These are phyloP conservation scores for Lepisosteus oculatus DNA, from an alignment of 2,113 vertebrate genomes.

Conservation along the genomic window DNA sequence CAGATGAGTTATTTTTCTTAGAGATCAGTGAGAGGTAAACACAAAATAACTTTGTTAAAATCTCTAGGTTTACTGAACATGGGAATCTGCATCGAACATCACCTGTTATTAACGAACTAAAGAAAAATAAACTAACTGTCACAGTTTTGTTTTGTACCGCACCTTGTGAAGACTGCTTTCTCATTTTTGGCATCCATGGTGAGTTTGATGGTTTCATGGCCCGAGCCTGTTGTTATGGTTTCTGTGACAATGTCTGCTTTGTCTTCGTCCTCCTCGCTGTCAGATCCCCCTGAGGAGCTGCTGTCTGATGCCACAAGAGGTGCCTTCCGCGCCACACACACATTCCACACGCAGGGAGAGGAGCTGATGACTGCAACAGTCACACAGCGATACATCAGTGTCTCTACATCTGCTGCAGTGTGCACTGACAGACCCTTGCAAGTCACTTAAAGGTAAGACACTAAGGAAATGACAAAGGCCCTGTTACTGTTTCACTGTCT, in stretches of 20 bases:
- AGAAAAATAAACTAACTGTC: too few species aligned
- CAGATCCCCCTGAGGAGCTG: constrained; percentile 77
- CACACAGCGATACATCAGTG: background rate
- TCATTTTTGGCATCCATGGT: constrained; percentile 61
- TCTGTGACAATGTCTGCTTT: constrained; percentile 42
- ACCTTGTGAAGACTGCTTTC: constrained; percentile 74
- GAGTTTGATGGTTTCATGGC: constrained; percentile 58
- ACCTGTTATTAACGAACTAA: too few species aligned
- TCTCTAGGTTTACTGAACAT: too few species aligned
- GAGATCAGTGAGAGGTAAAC: too few species aligned
- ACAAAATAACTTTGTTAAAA: too few species aligned
- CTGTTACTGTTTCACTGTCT: too few species aligned
- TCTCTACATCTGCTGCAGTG: background rate
- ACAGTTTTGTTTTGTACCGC: constrained; percentile 9
- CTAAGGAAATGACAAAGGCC: too few species aligned
- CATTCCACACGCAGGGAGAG: constrained; percentile 65
- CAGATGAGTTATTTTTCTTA: too few species aligned
- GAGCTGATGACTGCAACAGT: constrained; percentile 46
- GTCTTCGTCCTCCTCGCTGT: constrained; percentile 70
- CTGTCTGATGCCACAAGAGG: constrained; percentile 74
- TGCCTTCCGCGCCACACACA: constrained; percentile 59
- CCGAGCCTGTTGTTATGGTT: constrained; percentile 48
- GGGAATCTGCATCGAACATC: too few species aligned
- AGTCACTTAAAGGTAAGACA: too few species aligned
- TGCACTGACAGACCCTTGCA: too few species aligned